Evolutionary conservation across 2,113 vertebrate genomes (phyloP), one percentile per base, ranked within the genome.

Genomic region (Orthonyx spaldingii): DNA sequence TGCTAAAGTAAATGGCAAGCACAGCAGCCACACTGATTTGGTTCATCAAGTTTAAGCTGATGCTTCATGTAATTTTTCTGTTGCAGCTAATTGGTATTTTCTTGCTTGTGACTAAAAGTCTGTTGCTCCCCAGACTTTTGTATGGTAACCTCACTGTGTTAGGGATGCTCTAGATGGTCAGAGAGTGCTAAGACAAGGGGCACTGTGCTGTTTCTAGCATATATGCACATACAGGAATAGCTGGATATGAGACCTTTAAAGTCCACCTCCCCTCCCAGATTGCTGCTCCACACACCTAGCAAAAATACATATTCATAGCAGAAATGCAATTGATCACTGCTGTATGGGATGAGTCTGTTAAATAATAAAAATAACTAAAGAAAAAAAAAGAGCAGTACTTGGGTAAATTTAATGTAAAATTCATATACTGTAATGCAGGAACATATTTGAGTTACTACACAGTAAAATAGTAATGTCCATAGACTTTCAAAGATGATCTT

Each of bases 331-430:
- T 72, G 19, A 76, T 44, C 10, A 5, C 66, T 49, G 20, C 35
- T 88, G 23, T 53, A 30, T 9, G 53, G 50, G 20, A 59, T 41
- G 24, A 84, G 12, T 22, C 18, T 42, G 13, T 52, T 16, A 52
- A 75, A 60, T 49, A 56, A 63, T 24, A 30, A 41, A 13, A 39
- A 50, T 39, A 32, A 4, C 8, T 19, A 11, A 35, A 13, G 9
- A 14, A 14, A 10, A 57, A 57, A 30, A 18, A 66, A 50, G 4
- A 81, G 6, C 4, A 1, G 0, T 42, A 42, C 7, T 59, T 90
- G 33, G 13, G 10, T 89, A 90, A 92, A 92, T 53, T n/a, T 69
- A 89, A 89, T 59, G 18, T 59, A 70, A 81, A 94, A 75, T 55
- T 84, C 8, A 75, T 77, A 60, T 10, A 64, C 30, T 78, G 44